Evolutionary conservation across 1,140 invertebrate genomes (phyloP).

Genomic region (Zaprionus lachaisei): DNA sequence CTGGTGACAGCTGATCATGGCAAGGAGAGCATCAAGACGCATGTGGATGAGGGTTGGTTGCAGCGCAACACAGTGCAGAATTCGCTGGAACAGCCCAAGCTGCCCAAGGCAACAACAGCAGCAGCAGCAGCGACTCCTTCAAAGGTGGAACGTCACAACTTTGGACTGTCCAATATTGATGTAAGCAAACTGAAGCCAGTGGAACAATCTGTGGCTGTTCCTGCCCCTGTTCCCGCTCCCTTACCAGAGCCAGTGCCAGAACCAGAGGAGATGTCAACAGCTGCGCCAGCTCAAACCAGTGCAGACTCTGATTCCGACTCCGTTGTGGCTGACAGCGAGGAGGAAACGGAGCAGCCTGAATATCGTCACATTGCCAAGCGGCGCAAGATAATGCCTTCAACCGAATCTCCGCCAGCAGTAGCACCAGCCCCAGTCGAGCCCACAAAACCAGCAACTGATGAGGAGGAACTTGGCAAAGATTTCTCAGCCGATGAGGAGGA

Average conservation of each 20-base stretch:
- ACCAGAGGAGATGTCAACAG: neutral
- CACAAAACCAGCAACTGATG: neutral
- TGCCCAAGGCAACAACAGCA: neutral
- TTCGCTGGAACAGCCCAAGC: slow-evolving; percentile 27
- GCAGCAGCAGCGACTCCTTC: neutral
- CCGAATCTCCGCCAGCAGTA: slow-evolving; percentile 6
- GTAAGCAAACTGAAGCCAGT: slow-evolving; percentile 55
- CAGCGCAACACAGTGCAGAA: slow-evolving; percentile 65
- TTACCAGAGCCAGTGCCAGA: neutral
- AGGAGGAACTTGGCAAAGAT: slow-evolving; percentile 33
- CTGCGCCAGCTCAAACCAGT: neutral
- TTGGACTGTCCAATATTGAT: slow-evolving; percentile 68
- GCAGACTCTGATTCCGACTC: slow-evolving; percentile 71
- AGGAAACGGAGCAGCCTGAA: slow-evolving; percentile 65
- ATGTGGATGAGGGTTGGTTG: slow-evolving; percentile 74
- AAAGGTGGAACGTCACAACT: slow-evolving; percentile 50
- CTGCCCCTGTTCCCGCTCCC: neutral
- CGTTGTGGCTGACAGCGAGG: slow-evolving; percentile 77
- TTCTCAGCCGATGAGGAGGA: slow-evolving; percentile 71
- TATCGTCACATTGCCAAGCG: slow-evolving; percentile 72
- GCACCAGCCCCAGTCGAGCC: neutral
- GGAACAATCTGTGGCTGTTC: neutral
- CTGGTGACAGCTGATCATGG: slow-evolving; percentile 28
- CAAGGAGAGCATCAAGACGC: slow-evolving; percentile 69
- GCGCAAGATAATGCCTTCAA: slow-evolving; percentile 49